Base-by-base conservation (phyloP, 1,140 invertebrate genomes). In the Atta cephalotes region DNA sequence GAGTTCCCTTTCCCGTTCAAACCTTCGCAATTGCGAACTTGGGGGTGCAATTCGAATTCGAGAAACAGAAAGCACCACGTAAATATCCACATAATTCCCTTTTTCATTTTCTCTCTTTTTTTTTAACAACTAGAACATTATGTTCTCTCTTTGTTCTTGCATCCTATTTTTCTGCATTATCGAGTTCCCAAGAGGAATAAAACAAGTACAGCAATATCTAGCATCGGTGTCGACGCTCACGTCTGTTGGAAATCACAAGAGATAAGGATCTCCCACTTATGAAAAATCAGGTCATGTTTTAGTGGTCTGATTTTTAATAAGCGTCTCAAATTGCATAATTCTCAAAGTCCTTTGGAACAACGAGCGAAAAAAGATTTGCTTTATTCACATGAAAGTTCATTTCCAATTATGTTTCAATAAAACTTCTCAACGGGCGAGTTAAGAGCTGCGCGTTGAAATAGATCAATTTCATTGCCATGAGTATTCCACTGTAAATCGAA, bases 381-480 rank as follows among this genome's bases (percentile, higher is more conserved):
- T 49, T 51, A 28, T 51, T 70, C 66, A 18, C 21, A 16, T 28
- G n/a, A 25, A 28, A 28, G n/a, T 70, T 28, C 12, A 79, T 79
- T 53, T 51, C 12, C 31, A 16, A 53, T 65, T 28, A 35, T 81
- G 21, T 16, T 21, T 35, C 16, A 16, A 21, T 39, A 39, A 39
- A 60, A 76, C 2, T 84, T 62, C 5, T 35, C 74, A 28, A 63
- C 56, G 81, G 10, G 71, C 35, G 10, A 81, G 31, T 53, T 70
- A 51, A 51, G 25, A 56, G 51, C 31, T 35, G 49, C 14, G 63
- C 18, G 28, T 80, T 56, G 63, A 79, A 79, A 18, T 79, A 21
- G 63, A 80, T 80, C 78, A 80, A 78, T 80, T 81, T 81, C 49
- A 39, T 56, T 25, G 63, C 63, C 31, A 56, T 49, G 78, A 21